Base-by-base conservation (phyloP, 2,113 vertebrate genomes). In the Percina caprodes region DNA sequence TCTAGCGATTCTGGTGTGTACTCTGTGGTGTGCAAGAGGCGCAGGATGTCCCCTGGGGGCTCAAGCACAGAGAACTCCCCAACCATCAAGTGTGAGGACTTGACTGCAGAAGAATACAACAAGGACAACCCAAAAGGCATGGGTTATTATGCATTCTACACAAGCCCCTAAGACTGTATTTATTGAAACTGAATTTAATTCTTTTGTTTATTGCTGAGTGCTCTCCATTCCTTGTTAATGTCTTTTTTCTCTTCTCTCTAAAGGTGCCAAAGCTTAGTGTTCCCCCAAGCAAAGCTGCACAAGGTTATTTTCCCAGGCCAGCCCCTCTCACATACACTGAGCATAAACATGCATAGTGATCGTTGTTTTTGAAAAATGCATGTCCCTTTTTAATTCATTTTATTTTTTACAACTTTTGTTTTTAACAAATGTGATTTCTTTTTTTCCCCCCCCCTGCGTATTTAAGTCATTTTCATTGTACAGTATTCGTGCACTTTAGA, bases 121-220 rank as follows among this genome's bases (percentile, higher is more conserved):
- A 99, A 99, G 94, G 98, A 99, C 95, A 94, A 94, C 94, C 96
- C 97, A 45, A 99, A 99, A 96, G 95, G 96, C 95, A 97, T 99
- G 96, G 97, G 97, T 55, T 99, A 99, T 93, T 99, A 99, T 6
- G 96, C 98, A 0, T 99, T 99, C 92, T 99, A 99, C 93, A 96
- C 96, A 68, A 98, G 96, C 94, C 97, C 98, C 93, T 99, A 96
- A 94, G 94, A 92, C 91, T 92, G 85, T 93, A 94, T 93, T 92
- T 93, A 93, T 92, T 91, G 45, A 88, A 91, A 78, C 83, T 83
- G 78, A 89, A 90, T 89, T 83, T 86, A 69, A 85, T 85, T 83
- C 45, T 86, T 91, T 89, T 45, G 77, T 69, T 90, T 90, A 92
- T 88, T 71, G 78, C 65, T 89, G 83, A 89, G 88, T 95, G 92